phyloP scores from a whole-genome alignment of 30 jellyfish, hydroid and myxozoan genomes.

The Cassiopea andromeda region DNA sequence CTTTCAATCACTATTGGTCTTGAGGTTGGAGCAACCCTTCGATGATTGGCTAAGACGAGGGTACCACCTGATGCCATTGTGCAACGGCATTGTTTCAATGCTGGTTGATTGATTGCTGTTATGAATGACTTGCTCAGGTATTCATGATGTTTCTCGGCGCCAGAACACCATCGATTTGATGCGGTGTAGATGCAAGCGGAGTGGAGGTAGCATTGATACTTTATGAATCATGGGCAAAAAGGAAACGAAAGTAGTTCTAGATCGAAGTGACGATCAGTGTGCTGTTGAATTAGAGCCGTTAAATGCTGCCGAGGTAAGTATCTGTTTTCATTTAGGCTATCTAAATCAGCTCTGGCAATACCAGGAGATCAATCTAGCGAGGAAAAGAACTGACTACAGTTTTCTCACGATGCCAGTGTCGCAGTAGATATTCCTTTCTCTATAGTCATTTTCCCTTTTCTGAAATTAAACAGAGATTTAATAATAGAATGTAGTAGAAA shows the following conservation, averaged over 20 bases:
- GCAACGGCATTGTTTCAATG: background rate
- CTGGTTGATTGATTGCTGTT: constrained; percentile 24
- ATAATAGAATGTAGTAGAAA: no score
- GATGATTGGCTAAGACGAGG: no score
- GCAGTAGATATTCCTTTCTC: no score
- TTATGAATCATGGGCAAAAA: constrained; percentile 63
- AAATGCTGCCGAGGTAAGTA: constrained; percentile 68
- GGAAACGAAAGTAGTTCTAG: constrained; percentile 69
- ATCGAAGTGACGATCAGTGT: constrained; percentile 69
- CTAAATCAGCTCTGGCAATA: no score
- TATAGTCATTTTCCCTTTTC: no score
- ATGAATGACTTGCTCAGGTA: constrained; percentile 16
- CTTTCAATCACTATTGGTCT: constrained; percentile 10
- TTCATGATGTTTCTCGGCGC: constrained; percentile 9
- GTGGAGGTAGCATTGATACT: background rate
- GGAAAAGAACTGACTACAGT: no score
- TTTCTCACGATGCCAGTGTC: no score
- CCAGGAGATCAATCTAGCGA: no score
- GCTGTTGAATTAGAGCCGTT: constrained; percentile 77
- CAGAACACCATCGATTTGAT: constrained; percentile 28
- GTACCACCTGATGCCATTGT: background rate
- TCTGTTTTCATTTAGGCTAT: background rate
- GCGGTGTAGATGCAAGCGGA: background rate
- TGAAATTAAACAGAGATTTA: no score
- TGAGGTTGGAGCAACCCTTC: background rate